These are phyloP conservation scores for Agrilus biguttatus DNA, from an alignment of 2,888 invertebrate species.

Conservation along the genomic window DNA sequence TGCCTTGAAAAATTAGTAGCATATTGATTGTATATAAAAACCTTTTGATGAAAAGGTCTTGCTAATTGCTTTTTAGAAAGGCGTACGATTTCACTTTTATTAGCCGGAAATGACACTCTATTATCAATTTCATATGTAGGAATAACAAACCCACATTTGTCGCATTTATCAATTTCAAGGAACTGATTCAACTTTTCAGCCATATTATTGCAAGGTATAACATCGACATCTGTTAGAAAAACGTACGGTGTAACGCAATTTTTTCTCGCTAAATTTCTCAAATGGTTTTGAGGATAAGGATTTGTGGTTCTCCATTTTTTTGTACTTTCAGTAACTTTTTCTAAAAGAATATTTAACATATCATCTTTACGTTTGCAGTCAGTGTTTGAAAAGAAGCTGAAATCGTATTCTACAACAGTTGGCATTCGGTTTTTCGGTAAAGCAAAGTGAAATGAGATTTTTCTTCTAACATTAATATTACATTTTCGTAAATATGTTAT, in stretches of 20 bases:
- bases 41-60: slow-evolving; percentile 79
- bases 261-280: slow-evolving; percentile 73
- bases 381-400: slow-evolving; percentile 24
- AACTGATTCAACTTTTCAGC: slow-evolving; percentile 57
- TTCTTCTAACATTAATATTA: slow-evolving; percentile 53
- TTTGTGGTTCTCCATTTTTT: slow-evolving; percentile 59
- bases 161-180: slow-evolving; percentile 37
- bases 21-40: slow-evolving; percentile 83
- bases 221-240: slow-evolving; percentile 78
- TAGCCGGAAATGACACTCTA: slow-evolving; percentile 63
- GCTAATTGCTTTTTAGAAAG: slow-evolving; percentile 67
- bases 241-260: slow-evolving; percentile 70
- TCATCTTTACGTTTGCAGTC: slow-evolving; percentile 58
- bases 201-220: slow-evolving; percentile 65
- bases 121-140: slow-evolving; percentile 81
- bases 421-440: slow-evolving; percentile 44
- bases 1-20: slow-evolving; percentile 82
- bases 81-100: slow-evolving; percentile 62
- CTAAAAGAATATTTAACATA: slow-evolving; percentile 43
- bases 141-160: slow-evolving; percentile 71
- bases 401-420: slow-evolving; percentile 20
- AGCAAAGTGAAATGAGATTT: slow-evolving; percentile 62
- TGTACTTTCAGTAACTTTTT: slow-evolving; percentile 45
- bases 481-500: slow-evolving; percentile 63
- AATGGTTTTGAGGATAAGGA: slow-evolving; percentile 79